A percentile compares a stretch with the other conserved stretches of the same genome.
phyloP scores from a whole-genome alignment of 2,797 vertebrate species.

The Todus mexicanus region DNA sequence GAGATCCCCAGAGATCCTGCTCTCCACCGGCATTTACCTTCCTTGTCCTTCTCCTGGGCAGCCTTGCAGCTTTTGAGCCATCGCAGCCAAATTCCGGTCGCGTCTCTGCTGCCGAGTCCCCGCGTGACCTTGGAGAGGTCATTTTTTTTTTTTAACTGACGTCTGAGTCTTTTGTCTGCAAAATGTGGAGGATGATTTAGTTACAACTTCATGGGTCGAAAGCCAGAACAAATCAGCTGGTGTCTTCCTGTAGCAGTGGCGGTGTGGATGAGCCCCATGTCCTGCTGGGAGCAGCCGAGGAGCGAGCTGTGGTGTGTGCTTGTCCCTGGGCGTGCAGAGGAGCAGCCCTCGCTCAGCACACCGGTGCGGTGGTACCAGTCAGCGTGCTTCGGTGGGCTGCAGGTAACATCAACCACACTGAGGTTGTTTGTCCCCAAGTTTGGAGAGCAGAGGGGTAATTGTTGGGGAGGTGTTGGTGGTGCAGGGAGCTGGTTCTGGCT shows the following conservation, averaged over 20 bases:
- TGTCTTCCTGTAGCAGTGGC: background rate
- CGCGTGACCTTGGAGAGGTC: background rate
- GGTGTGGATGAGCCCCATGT: background rate
- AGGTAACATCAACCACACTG: background rate
- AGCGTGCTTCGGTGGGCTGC: background rate
- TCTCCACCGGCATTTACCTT: background rate
- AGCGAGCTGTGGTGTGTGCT: fast-evolving
- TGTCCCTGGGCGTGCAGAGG: fast-evolving
- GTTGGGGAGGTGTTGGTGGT: background rate
- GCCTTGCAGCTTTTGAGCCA: background rate
- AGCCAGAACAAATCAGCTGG: background rate
- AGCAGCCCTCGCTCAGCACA: background rate
- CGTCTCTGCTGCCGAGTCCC: background rate
- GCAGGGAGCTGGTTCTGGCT: background rate
- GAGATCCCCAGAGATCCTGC: background rate
- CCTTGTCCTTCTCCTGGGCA: background rate
- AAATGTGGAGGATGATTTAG: background rate
- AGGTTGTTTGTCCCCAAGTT: fast-evolving
- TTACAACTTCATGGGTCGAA: background rate
- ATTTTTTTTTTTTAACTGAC: background rate
- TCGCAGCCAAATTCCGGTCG: background rate
- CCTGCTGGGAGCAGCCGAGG: fast-evolving
- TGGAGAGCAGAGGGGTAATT: background rate
- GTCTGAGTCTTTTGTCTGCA: background rate
- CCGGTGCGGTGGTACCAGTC: fast-evolving